Percentiles rank a stretch among this genome's conserved stretches.
These are phyloP conservation scores for Ernsta delagoae DNA, from an alignment of 2,888 invertebrate genomes.

Conservation along the genomic window DNA sequence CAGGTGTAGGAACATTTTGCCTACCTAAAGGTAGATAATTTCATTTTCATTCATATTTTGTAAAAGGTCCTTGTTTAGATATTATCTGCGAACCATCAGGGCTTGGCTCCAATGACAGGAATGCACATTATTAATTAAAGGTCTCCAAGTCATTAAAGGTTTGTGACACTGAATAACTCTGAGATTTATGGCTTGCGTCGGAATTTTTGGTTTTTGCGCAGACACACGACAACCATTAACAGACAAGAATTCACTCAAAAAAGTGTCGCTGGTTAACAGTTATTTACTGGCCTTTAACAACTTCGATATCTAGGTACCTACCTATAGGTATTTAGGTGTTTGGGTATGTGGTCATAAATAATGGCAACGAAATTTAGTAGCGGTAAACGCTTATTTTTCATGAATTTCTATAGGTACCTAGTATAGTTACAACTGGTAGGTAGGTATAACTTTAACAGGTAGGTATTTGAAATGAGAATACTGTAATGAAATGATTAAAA, in stretches of 20 bases:
- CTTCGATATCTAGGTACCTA: background rate
- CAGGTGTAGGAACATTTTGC: too few relatives aligned
- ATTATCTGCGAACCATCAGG: slow-evolving; percentile 2
- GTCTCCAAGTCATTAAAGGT: slow-evolving; percentile 48
- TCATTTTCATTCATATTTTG: too few relatives aligned
- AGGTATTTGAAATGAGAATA: too few relatives aligned
- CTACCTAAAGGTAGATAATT: too few relatives aligned
- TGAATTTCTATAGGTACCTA: background rate
- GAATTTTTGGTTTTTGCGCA: slow-evolving; percentile 69
- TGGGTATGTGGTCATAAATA: background rate
- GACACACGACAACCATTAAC: slow-evolving; percentile 77
- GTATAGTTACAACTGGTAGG: too few relatives aligned
- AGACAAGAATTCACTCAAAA: slow-evolving; percentile 45
- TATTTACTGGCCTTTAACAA: slow-evolving; percentile 28
- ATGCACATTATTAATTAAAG: slow-evolving; percentile 77
- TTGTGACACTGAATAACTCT: slow-evolving; percentile 55
- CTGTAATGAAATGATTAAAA: too few relatives aligned
- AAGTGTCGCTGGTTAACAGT: slow-evolving; percentile 43
- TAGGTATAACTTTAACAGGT: too few relatives aligned
- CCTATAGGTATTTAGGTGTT: background rate
- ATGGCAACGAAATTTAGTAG: background rate
- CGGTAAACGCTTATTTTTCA: background rate
- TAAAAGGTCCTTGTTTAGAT: background rate
- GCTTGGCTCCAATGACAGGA: slow-evolving; percentile 58
- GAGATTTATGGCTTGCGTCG: slow-evolving; percentile 67